Percentiles rank a stretch among this genome's conserved stretches.
phyloP scores from a whole-genome alignment of 2,888 invertebrate genomes.

The Tetheella fluctuosa region DNA sequence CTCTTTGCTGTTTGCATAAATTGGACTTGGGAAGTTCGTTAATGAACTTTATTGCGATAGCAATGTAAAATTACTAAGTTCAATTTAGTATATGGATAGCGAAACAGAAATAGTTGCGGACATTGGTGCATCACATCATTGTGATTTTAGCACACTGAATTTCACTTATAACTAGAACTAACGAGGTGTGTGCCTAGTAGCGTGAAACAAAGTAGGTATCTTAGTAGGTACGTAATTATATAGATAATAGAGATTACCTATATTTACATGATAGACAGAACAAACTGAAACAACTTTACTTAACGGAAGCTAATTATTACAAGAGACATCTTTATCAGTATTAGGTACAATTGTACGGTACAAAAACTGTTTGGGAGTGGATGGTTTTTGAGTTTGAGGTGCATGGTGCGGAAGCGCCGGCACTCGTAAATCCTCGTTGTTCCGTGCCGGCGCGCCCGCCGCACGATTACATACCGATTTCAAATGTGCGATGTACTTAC shows the following conservation, averaged over 20 bases:
- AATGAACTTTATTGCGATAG: slow-evolving; percentile 39
- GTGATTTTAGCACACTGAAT: background rate
- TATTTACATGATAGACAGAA: no score
- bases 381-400: slow-evolving; percentile 55
- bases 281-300: background rate
- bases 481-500: slow-evolving; percentile 32
- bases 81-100: background rate
- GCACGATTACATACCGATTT: slow-evolving; percentile 57
- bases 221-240: no score
- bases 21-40: slow-evolving; percentile 50
- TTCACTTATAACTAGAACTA: background rate
- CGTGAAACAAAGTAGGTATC: no score
- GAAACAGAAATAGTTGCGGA: background rate
- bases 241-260: no score
- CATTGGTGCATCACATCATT: background rate
- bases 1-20: slow-evolving; percentile 61
- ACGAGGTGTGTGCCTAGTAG: background rate
- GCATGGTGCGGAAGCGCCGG: slow-evolving; percentile 51
- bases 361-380: slow-evolving; percentile 40
- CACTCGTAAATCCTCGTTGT: slow-evolving; percentile 55
- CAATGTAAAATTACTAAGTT: slow-evolving; percentile 12
- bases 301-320: background rate
- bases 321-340: slow-evolving; percentile 13
- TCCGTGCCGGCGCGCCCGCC: slow-evolving; percentile 46
- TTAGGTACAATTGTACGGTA: slow-evolving; percentile 41